phyloP scores from a whole-genome alignment of 2,888 invertebrate genomes.

The Drosophila testacea region DNA sequence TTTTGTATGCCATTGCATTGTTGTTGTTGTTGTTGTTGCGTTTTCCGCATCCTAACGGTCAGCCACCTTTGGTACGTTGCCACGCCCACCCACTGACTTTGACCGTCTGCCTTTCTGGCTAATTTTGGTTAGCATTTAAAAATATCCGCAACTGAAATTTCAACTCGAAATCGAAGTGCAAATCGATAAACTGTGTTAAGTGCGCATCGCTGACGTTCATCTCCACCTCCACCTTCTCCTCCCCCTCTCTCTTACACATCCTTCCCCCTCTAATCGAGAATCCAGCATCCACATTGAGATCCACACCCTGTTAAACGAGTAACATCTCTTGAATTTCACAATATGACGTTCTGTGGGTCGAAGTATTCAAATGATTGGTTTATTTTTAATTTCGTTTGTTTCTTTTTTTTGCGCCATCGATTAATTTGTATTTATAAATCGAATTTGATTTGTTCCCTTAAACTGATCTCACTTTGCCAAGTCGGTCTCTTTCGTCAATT shows the following conservation, averaged over 20 bases:
- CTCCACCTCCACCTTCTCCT: background rate
- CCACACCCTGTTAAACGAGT: conserved; percentile 28
- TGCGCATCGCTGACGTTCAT: conserved; percentile 40
- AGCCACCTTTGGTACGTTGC: conserved; percentile 51
- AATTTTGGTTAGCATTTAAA: conserved; percentile 44
- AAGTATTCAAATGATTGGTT: conserved; percentile 31
- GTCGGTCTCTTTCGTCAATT: conserved; percentile 17
- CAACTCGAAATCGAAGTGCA: conserved; percentile 51
- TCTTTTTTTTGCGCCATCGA: conserved; percentile 37
- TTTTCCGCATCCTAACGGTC: conserved; percentile 71
- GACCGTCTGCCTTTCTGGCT: conserved; percentile 47
- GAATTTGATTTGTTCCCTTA: conserved; percentile 48
- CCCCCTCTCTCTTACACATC: background rate
- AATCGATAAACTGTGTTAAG: conserved; percentile 62
- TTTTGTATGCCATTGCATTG: conserved; percentile 13
- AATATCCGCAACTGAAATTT: conserved; percentile 37
- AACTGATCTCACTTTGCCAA: conserved; percentile 23
- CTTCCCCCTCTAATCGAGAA: background rate
- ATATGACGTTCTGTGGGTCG: conserved; percentile 68
- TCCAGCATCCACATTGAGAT: conserved; percentile 5
- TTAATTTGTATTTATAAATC: conserved; percentile 38
- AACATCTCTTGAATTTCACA: conserved; percentile 12
- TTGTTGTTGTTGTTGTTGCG: conserved; percentile 27
- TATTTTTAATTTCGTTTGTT: conserved; percentile 29
- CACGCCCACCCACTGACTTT: conserved; percentile 65